A percentile compares a stretch with the other conserved stretches of the same genome.
phyloP scores from a whole-genome alignment of 2,888 invertebrate genomes.

The Drosophila greeni region DNA sequence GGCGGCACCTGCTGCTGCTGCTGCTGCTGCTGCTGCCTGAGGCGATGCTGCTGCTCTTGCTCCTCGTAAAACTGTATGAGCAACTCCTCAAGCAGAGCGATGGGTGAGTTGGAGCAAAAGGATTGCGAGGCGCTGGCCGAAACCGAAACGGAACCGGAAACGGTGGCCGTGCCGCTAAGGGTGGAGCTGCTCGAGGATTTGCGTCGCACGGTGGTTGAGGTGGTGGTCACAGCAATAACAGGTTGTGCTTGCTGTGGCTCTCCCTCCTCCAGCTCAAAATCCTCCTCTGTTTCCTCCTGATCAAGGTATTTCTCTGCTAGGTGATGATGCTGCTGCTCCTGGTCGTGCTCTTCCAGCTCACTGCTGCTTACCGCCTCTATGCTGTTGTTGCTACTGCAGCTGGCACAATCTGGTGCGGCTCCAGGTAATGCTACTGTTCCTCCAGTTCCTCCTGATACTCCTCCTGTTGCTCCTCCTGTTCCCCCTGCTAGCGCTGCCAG shows the following conservation, averaged over 20 bases:
- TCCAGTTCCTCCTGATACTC: slow-evolving; percentile 19
- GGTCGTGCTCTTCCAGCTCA: slow-evolving; percentile 26
- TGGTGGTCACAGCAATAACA: slow-evolving; percentile 30
- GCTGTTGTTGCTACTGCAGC: slow-evolving; percentile 38
- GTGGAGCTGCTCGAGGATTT: slow-evolving; percentile 68
- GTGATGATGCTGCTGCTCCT: not conserved
- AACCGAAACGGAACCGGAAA: slow-evolving; percentile 40
- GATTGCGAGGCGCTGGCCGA: slow-evolving; percentile 42
- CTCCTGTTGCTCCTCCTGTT: slow-evolving; percentile 13
- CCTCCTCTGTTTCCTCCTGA: slow-evolving; percentile 19
- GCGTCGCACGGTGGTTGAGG: slow-evolving; percentile 63
- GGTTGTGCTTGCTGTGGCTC: slow-evolving; percentile 24
- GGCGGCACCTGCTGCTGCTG: slow-evolving; percentile 38
- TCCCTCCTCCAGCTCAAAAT: slow-evolving; percentile 3
- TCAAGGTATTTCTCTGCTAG: not conserved
- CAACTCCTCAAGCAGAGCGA: slow-evolving; percentile 76
- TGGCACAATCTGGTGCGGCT: slow-evolving; percentile 24
- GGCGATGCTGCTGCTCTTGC: slow-evolving; percentile 69
- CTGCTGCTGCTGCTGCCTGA: slow-evolving; percentile 54
- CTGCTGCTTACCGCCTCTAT: slow-evolving; percentile 48
- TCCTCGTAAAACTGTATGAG: slow-evolving; percentile 78
- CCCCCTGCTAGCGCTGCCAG: slow-evolving; percentile 35
- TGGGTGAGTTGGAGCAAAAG: slow-evolving; percentile 50
- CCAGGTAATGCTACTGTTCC: slow-evolving; percentile 1
- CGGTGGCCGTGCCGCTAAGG: slow-evolving; percentile 32